Percentiles rank a stretch among this genome's conserved stretches.
Conservation (phyloP, 2,888 invertebrate species). For the Xanthorhoe designata region DNA sequence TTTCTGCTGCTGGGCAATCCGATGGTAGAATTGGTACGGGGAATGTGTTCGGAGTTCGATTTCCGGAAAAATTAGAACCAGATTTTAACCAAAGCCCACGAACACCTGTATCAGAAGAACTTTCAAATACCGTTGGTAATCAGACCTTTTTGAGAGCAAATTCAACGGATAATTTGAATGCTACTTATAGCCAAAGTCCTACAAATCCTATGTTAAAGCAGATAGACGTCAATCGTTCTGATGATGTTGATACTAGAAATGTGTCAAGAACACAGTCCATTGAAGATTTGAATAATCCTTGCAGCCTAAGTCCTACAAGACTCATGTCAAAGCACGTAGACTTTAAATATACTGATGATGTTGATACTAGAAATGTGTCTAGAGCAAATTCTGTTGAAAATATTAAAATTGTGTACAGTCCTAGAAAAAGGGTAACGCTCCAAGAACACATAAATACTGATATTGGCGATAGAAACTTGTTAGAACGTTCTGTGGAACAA, state of each 20-base stretch:
- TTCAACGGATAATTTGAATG: not conserved
- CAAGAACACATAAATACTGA: not conserved
- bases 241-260: not conserved
- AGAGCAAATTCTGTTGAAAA: not conserved
- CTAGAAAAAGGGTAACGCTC: not conserved
- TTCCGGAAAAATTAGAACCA: not conserved
- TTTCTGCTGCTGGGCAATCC: not conserved
- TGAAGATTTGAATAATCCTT: not conserved
- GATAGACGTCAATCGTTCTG: not conserved
- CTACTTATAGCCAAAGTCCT: not conserved
- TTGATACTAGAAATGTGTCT: not conserved
- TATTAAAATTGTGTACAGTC: not conserved
- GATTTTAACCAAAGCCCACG: not conserved
- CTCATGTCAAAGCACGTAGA: not conserved
- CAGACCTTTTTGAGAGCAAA: not conserved
- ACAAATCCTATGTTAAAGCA: not conserved
- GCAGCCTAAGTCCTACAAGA: not conserved
- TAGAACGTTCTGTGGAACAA: not conserved
- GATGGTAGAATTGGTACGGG: not conserved
- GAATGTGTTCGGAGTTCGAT: not conserved
- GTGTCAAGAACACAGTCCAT: not conserved
- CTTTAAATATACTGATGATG: not conserved
- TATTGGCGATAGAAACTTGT: not conserved
- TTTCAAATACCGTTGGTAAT: no score
- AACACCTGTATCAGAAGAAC: not conserved